Base-by-base conservation (phyloP, 2,113 vertebrate genomes). In the Labrus mixtus region DNA sequence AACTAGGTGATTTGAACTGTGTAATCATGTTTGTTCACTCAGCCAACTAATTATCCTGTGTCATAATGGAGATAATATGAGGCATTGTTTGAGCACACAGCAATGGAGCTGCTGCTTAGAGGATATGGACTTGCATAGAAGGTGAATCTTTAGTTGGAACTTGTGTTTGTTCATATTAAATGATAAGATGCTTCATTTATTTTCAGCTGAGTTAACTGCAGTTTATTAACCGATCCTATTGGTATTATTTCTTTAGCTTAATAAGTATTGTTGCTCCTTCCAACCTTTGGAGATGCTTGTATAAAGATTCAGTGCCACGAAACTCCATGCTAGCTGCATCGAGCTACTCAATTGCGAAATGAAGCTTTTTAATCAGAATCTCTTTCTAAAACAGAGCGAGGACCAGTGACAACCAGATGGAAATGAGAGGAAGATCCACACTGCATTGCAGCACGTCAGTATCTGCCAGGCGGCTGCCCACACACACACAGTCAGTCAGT, bases 391-490 rank as follows among this genome's bases (percentile, higher is more conserved):
- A 56, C 17, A 73, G 58, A 51, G 72, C 50, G 50, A 82, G 64
- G 64, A 78, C 56, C 67, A 83, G 78, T 61, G 62, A 76, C 48
- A 83, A 83, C 67, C 73, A 89, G 74, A 88, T 82, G 65, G 87
- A 72, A 70, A 85, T 73, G 43, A 55, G 66, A 83, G 66, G 72
- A 88, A 82, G 72, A 80, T 77, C 83, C 82, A 82, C 66, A 81
- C 87, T 59, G 89, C 90, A 90, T 81, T 92, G 89, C 92, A 90
- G 83, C 82, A 88, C 15, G 20, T 77, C 56, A 53, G 66, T 68
- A 76, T 76, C 75, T 88, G 76, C 83, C 85, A 88, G 80, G 36
- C 55, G 57, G 61, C 86, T 78, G 69, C 84, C 69, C 76, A 85
- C 81, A 81, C 81, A 48, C 57, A 50, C 67, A 1, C 59, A 64